Evolutionary conservation across 2,888 invertebrate species (phyloP), one percentile per base, ranked within the genome.

Genomic region (Ochropleura leucogaster): DNA sequence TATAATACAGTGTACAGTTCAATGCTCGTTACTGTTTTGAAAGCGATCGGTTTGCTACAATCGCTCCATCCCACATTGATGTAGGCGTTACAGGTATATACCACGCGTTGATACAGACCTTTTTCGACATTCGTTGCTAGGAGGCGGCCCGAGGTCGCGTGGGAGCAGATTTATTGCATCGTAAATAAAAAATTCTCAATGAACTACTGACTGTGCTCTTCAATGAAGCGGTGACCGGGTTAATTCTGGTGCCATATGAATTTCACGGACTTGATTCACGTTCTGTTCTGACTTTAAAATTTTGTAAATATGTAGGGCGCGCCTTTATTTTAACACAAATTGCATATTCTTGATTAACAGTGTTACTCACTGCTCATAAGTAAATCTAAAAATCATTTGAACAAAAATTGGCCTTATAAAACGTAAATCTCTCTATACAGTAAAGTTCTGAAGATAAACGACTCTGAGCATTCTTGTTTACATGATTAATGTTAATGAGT

Each of bases 101-200:
- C 82, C 75, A 83, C 75, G 77, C 73, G 76, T 79, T 85, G 84
- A 85, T 81, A 75, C 77, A 85, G 90, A 90, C 92, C 92, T 93
- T 94, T 93, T 90, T 85, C 84, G 85, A 85, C 76, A 82, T 67
- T 68, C 78, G 89, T 90, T 90, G 88, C 89, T 90, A 89, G 88
- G 88, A 90, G 86, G 87, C 87, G 87, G 87, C 70, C 65, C 77
- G 82, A 81, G 82, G 82, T 77, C 85, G 90, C 89, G 93, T 92
- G 92, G 92, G 93, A 90, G 90, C 85, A 85, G 87, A 92, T 92
- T 91, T 92, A 92, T 93, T 89, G 88, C 91, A 89, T 89, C 90
- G 90, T 92, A 90, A 91, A 91, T 91, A 91, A 92, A 92, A 85
- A 91, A 91, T 84, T 84, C 84, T 89, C 90, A 92, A 92, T 92